These are phyloP conservation scores for Phainopepla nitens DNA, from an alignment of 2,113 vertebrate genomes.

Conservation along the genomic window DNA sequence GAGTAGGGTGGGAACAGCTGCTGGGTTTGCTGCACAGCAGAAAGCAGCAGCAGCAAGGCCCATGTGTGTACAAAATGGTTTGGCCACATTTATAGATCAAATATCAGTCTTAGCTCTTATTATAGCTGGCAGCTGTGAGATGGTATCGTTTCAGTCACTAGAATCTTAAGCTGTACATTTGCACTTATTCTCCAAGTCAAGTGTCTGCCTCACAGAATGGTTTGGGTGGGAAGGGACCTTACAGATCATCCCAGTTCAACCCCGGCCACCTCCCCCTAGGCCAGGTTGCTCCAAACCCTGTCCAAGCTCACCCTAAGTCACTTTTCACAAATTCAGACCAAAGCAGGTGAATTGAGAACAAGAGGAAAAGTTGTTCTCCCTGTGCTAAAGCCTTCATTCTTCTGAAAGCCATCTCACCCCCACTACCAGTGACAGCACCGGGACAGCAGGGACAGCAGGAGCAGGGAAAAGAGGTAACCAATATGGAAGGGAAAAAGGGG, in stretches of 20 bases:
- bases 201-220: not conserved
- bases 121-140: not conserved
- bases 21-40: not conserved
- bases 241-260: not conserved
- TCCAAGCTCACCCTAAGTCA: accelerated
- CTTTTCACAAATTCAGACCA: not conserved
- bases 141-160: not conserved
- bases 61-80: accelerated
- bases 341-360: not conserved
- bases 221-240: not conserved
- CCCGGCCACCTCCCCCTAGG: not conserved
- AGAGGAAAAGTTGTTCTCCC: not conserved
- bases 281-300: not conserved
- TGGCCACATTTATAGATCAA: not conserved
- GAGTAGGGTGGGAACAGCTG: not conserved
- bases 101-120: not conserved
- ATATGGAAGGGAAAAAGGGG: not conserved
- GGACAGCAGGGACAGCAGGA: not conserved
- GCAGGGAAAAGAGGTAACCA: not conserved
- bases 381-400: not conserved
- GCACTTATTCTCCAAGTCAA: not conserved
- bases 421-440: accelerated
- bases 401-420: not conserved
- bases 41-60: not conserved
- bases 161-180: not conserved